Percentiles rank a stretch among this genome's conserved stretches.
These are phyloP conservation scores for Lymantria dispar DNA, from an alignment of 2,888 invertebrate species.

Conservation along the genomic window DNA sequence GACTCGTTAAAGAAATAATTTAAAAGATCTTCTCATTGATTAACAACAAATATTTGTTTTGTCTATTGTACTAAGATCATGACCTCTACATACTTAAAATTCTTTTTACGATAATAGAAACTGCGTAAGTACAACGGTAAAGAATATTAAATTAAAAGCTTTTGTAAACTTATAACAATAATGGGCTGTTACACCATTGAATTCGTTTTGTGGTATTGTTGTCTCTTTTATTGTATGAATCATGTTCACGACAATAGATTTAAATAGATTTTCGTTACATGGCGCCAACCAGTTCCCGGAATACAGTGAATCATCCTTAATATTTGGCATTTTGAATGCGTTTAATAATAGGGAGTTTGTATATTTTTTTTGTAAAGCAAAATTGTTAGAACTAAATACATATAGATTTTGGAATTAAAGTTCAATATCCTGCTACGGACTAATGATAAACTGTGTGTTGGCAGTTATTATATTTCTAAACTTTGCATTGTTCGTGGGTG, in stretches of 20 bases:
- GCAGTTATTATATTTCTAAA: too few relatives aligned
- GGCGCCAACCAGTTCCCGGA: constrained; percentile 7
- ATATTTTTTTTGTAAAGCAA: too few relatives aligned
- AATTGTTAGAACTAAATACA: too few relatives aligned
- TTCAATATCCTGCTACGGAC: too few relatives aligned
- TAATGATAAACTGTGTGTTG: too few relatives aligned
- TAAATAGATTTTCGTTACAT: not conserved
- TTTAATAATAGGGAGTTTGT: too few relatives aligned
- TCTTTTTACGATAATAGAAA: not conserved
- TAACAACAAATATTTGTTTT: not conserved
- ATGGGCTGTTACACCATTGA: not conserved
- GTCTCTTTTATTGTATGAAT: constrained; percentile 1
- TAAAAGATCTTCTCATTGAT: not conserved
- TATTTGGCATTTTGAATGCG: too few relatives aligned
- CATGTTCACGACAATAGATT: constrained; percentile 2
- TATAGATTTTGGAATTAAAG: too few relatives aligned
- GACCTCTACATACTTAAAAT: not conserved
- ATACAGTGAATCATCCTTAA: not conserved
- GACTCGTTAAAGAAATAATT: not conserved
- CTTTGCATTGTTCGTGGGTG: too few relatives aligned
- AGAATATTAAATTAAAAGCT: not conserved
- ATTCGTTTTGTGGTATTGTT: constrained; percentile 4
- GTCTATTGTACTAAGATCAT: not conserved
- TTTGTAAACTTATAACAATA: not conserved
- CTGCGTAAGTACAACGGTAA: not conserved